These are phyloP conservation scores for Andrena bucephala DNA, from an alignment of 2,888 invertebrate species.

Conservation along the genomic window DNA sequence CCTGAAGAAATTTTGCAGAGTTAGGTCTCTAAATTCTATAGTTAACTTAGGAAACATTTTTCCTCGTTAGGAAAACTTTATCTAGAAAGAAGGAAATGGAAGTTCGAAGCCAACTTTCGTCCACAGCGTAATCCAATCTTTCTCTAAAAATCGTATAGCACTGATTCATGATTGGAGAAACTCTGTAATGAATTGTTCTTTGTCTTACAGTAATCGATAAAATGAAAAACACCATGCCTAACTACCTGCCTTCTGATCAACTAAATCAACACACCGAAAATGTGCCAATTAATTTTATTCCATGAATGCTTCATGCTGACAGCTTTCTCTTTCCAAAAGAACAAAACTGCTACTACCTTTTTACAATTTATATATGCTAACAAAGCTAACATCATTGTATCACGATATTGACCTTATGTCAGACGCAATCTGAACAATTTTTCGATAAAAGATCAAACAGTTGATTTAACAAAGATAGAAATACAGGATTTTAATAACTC, in stretches of 20 bases:
- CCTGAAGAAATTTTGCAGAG: not conserved
- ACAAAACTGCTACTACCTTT: too few species aligned
- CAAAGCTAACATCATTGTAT: too few species aligned
- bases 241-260: too few species aligned
- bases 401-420: not conserved
- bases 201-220: not conserved
- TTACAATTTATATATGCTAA: too few species aligned
- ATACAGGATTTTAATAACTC: conserved; percentile 20
- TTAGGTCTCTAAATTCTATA: not conserved
- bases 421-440: not conserved
- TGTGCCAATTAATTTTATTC: too few species aligned
- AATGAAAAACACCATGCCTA: too few species aligned
- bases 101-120: not conserved
- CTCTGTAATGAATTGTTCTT: not conserved
- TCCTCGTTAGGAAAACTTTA: conserved; percentile 3
- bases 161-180: not conserved
- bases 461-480: not conserved
- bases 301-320: too few species aligned
- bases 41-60: conserved; percentile 1
- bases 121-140: not conserved
- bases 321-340: too few species aligned
- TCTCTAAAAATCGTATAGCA: not conserved
- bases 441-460: not conserved
- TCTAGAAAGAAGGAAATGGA: not conserved
- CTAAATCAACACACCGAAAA: too few species aligned